Conservation (phyloP, 2,797 vertebrate genomes). For the Psittacula echo region DNA sequence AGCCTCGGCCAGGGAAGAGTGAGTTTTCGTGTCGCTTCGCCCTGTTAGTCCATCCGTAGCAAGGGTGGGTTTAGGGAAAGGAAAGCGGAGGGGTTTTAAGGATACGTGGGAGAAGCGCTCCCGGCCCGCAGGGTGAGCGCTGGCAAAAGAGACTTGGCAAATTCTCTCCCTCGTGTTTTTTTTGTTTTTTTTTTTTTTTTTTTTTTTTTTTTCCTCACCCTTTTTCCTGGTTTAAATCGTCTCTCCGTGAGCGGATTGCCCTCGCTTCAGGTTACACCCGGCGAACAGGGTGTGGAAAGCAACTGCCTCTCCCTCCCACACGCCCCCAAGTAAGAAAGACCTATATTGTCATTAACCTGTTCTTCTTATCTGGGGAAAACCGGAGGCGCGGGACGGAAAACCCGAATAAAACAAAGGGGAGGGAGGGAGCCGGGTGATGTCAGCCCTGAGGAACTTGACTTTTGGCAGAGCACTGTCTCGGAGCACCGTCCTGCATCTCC, state of each 20-base stretch:
- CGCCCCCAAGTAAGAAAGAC: background rate
- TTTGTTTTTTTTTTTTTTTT: too few species aligned
- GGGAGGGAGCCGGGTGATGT: background rate
- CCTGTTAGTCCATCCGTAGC: background rate
- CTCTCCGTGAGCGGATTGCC: slow-evolving; percentile 29
- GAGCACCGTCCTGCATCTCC: background rate
- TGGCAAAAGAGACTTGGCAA: slow-evolving; percentile 35
- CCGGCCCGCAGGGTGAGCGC: background rate
- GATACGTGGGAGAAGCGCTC: background rate
- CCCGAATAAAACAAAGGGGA: background rate
- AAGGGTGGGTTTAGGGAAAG: background rate
- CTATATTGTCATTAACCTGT: background rate
- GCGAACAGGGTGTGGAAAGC: background rate
- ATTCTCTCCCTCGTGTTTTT: background rate
- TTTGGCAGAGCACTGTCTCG: background rate
- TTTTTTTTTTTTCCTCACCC: background rate
- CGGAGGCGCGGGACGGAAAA: background rate
- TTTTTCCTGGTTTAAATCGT: background rate
- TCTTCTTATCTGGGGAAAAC: background rate
- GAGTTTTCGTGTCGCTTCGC: background rate
- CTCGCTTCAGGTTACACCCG: slow-evolving; percentile 26
- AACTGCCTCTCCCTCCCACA: background rate
- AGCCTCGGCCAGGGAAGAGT: fast-evolving
- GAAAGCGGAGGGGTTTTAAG: background rate
- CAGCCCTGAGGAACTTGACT: background rate